Base-by-base conservation (phyloP, 2,113 vertebrate species). In the Ageneiosus marmoratus region DNA sequence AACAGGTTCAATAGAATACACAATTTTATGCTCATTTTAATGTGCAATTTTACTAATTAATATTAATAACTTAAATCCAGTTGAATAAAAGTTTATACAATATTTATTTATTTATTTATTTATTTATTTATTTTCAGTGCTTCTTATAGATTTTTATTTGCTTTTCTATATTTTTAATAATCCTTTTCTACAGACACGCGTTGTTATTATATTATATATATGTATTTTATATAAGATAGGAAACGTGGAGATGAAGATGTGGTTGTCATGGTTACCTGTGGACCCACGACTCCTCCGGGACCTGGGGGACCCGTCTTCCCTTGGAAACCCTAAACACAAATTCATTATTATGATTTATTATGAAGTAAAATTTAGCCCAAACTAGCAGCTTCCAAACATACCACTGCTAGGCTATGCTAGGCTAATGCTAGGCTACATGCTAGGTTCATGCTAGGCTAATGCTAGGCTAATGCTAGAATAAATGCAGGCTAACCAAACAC, bases 251-350 rank as follows among this genome's bases (percentile, higher is more conserved):
- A 18, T 50, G n/a, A 1, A 24, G 46, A 1, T 11, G n/a, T 22
- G 0, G 56, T 79, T 48, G 56, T 3, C 41, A 0, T 82, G 81
- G 80, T 13, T 94, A 98, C 98, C 95, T 99, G 98, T 63, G 98
- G 98, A 82, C 98, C 98, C 83, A 99, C 97, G 48, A 99, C 98
- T 13, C 98, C 98, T 34, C 97, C 98, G 79, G 98, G 98, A 27
- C 98, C 98, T 22, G 98, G 98, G 50, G 98, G 98, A 82, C 98
- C 98, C 0, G 98, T 99, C 91, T 99, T 99, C 81, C 98, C 98
- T 97, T 99, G 97, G 92, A 99, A 99, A 79, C 98, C 98, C 98
- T 99, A 86, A 89, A 93, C 69, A 34, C 44, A 89, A 56, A 87
- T 50, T 55, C n/a, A 34, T 41, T 7, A 16, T 8, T n/a, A n/a